These are phyloP conservation scores for Leistus spinibarbis DNA, from an alignment of 2,888 invertebrate species.

Conservation along the genomic window DNA sequence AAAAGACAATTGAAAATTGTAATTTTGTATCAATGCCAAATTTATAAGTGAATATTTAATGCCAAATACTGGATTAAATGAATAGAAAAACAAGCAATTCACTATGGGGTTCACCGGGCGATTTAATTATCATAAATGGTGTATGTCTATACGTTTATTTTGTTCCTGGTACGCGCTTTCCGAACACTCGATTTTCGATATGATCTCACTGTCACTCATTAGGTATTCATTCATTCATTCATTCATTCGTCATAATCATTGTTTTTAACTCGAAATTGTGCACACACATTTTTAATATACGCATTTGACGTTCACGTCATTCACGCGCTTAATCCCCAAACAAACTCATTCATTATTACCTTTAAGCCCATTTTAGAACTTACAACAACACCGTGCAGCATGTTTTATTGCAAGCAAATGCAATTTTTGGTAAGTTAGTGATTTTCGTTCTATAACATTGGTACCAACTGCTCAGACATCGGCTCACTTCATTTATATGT, in stretches of 20 bases:
- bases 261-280: no score
- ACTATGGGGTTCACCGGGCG: constrained; percentile 53
- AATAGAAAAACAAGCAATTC: constrained; percentile 49
- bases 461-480: no score
- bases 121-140: constrained; percentile 43
- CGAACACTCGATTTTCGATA: background rate
- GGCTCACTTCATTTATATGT: no score
- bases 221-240: no score
- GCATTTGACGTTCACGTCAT: background rate
- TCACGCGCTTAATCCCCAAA: no score
- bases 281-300: no score
- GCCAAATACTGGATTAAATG: constrained; percentile 46
- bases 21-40: background rate
- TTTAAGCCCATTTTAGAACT: no score
- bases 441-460: no score
- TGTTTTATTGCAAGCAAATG: no score
- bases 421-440: no score
- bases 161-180: background rate
- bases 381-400: no score
- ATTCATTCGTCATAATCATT: background rate
- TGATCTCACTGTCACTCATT: background rate
- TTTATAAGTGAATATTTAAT: constrained; percentile 1
- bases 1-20: background rate
- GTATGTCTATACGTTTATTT: background rate
- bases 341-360: no score